Evolutionary conservation across 2,888 invertebrate genomes (phyloP), one percentile per base, ranked within the genome.

Genomic region (Alloscopus bannaensis): DNA sequence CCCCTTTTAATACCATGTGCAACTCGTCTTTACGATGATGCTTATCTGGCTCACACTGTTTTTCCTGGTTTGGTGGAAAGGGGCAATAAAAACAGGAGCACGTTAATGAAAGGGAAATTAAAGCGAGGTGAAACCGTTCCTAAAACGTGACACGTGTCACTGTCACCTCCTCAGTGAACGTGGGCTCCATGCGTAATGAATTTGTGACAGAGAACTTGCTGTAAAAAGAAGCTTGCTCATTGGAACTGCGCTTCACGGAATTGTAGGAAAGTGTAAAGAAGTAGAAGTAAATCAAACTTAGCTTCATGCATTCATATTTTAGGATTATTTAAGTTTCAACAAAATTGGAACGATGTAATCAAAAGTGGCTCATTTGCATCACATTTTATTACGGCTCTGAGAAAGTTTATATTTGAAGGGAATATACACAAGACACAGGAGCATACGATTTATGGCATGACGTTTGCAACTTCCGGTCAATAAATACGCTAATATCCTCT

Each of bases 61-160:
- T 62, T 62, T 42, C 36, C 29, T 36, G 29, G 52, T 24, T 65
- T 55, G 57, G 50, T 42, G 22, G 64, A 64, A 40, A 29, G 40
- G 55, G 20, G 40, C 62, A 70, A 70, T 70, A 42, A 70, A 60
- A 60, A 26, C 16, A 47, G 70, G 45, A 70, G 60, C 60, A 70
- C 29, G 47, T 29, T 29, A 65, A 42, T 57, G 59, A 60, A 47
- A 57, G 45, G 57, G 28, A 52, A 28, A 62, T 60, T 31, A 42
- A 71, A 36, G 52, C 40, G 62, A 50, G 31, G 55, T n/a, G 66
- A 73, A 73, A 45, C 29, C 31, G 42, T 66, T 40, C n/a, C 28
- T 73, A 50, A 66, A 36, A 47, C 31, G 59, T 57, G 75, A 75
- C 75, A 75, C 75, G 75, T 31, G 75, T 75, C 75, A 66, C 55